Percentiles rank a stretch among this genome's conserved stretches.
phyloP scores from a whole-genome alignment of 2,888 invertebrate genomes.

The Dermolepida albohirtum region DNA sequence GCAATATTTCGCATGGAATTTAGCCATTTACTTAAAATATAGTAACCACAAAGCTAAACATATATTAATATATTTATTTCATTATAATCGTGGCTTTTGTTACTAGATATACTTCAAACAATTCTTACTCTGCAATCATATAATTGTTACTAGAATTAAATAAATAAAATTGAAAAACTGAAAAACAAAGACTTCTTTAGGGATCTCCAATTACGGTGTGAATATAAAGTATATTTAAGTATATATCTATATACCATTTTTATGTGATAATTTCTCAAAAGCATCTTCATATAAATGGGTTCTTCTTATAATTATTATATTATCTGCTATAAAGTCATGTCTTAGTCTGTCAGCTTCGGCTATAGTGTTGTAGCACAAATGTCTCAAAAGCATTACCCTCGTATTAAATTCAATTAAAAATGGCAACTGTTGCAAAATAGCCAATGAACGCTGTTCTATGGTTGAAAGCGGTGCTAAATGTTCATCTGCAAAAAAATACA shows the following conservation, averaged over 20 bases:
- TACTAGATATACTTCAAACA: no score
- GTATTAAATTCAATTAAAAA: slow-evolving; percentile 94
- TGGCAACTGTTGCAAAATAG: slow-evolving; percentile 91
- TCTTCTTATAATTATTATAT: slow-evolving; percentile 78
- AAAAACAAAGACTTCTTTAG: no score
- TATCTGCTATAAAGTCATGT: slow-evolving; percentile 60
- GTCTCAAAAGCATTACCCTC: slow-evolving; percentile 86
- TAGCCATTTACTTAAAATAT: no score
- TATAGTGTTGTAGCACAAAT: slow-evolving; percentile 68
- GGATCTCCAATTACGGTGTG: no score
- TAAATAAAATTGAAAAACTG: no score
- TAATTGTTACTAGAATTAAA: no score
- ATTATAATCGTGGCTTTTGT: no score
- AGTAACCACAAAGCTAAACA: no score
- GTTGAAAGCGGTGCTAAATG: slow-evolving; percentile 88
- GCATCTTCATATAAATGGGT: slow-evolving; percentile 99
- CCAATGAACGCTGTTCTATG: slow-evolving; percentile 87
- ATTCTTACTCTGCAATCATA: no score
- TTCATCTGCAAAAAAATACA: slow-evolving; percentile 66
- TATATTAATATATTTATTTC: no score
- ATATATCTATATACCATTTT: slow-evolving; percentile 75
- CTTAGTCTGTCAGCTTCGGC: slow-evolving; percentile 58
- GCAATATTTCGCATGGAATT: no score
- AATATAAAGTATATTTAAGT: no score
- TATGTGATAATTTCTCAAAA: slow-evolving; percentile 90